These are phyloP conservation scores for Allobates femoralis DNA, from an alignment of 2,797 vertebrate species.

Conservation along the genomic window DNA sequence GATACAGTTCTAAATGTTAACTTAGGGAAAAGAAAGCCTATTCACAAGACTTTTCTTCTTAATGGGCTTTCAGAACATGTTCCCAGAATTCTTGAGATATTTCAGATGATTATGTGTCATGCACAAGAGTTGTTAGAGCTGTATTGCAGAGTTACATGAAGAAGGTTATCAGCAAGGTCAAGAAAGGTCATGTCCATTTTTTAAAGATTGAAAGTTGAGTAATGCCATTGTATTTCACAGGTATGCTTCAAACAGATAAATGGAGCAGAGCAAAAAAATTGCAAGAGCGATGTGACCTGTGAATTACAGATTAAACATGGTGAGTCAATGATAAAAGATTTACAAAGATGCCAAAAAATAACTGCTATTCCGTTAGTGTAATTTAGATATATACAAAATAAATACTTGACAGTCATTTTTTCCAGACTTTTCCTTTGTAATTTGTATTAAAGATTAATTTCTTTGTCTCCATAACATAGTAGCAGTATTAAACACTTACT, in stretches of 20 bases:
- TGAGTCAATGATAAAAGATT: conserved; percentile 38
- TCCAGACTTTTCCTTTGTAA: neutral
- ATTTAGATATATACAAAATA: conserved; percentile 12
- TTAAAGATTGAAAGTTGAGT: conserved; percentile 55
- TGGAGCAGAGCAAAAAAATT: conserved; percentile 39
- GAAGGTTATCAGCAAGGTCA: conserved; percentile 59
- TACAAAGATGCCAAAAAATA: neutral
- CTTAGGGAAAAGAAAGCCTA: conserved; percentile 37
- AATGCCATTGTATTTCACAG: conserved; percentile 56
- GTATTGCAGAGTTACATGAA: conserved; percentile 45
- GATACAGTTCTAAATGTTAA: conserved; percentile 47
- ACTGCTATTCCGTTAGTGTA: neutral
- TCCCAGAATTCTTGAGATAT: conserved; percentile 51
- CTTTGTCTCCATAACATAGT: neutral
- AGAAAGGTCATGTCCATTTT: conserved; percentile 57
- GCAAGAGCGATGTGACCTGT: conserved; percentile 23
- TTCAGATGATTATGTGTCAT: conserved; percentile 59
- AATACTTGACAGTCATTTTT: neutral
- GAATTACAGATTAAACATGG: conserved; percentile 46
- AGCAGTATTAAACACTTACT: no score
- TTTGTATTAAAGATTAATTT: neutral
- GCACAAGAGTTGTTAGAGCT: conserved; percentile 52
- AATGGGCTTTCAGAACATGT: conserved; percentile 56
- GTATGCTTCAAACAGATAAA: conserved; percentile 54
- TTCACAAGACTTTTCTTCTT: conserved; percentile 38